These are phyloP conservation scores for Leptonema lineaticorne DNA, from an alignment of 1,140 invertebrate genomes.

Conservation along the genomic window DNA sequence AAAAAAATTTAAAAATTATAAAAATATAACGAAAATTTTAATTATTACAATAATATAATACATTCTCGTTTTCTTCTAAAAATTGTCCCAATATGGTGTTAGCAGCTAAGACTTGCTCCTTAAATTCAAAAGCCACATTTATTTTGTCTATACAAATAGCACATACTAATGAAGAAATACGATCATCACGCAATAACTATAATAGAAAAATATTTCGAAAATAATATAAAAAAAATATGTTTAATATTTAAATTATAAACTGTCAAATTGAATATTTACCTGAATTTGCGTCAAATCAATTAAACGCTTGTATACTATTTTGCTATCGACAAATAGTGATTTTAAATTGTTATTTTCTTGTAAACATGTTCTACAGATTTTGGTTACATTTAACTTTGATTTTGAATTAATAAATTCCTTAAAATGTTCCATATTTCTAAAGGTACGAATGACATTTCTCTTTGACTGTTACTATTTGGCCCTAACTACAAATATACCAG, in stretches of 20 bases:
- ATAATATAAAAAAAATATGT: not conserved
- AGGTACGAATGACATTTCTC: too few relatives aligned
- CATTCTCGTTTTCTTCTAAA: not conserved
- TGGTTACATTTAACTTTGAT: not conserved
- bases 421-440: too few relatives aligned
- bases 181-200: not conserved
- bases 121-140: constrained; percentile 5
- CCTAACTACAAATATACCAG: too few relatives aligned
- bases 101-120: not conserved
- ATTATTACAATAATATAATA: too few relatives aligned
- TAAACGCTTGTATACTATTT: not conserved
- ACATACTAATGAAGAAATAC: constrained; percentile 1
- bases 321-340: not conserved
- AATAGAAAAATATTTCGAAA: not conserved
- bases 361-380: constrained; percentile 21
- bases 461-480: too few relatives aligned
- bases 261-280: not conserved
- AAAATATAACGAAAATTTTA: too few relatives aligned
- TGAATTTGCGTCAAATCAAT: not conserved
- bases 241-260: not conserved
- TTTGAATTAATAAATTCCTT: not conserved
- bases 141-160: not conserved
- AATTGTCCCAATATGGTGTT: not conserved
- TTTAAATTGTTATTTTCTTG: not conserved
- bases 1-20: too few relatives aligned